Percentiles rank a stretch among this genome's conserved stretches.
phyloP scores from a whole-genome alignment of 37 sponge, comb jelly and placozoan species.

The Ianthella basta region DNA sequence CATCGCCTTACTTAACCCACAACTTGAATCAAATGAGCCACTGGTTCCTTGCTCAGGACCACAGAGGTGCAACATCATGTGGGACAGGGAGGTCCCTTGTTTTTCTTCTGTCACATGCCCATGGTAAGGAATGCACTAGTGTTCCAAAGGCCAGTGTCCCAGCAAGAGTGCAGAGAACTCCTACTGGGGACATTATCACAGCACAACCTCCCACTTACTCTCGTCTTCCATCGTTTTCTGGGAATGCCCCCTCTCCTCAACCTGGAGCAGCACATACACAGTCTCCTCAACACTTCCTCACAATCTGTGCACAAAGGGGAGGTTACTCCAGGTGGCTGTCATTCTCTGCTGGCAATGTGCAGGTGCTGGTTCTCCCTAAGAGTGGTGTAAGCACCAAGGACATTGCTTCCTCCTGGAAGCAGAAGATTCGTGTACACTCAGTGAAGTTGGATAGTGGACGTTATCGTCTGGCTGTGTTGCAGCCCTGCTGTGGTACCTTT shows the following conservation, averaged over 20 bases:
- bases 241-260: conserved; percentile 10
- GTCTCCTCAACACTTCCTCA: conserved; percentile 27
- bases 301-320: conserved; percentile 22
- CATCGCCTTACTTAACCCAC: neutral
- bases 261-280: neutral
- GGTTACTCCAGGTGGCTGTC: conserved; percentile 18
- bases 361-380: neutral
- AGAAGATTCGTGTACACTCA: neutral
- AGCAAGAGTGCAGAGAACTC: neutral
- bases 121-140: neutral
- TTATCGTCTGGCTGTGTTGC: conserved; percentile 40
- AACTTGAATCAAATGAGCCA: neutral
- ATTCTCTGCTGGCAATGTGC: conserved; percentile 8
- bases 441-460: conserved; percentile 36
- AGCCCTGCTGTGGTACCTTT: conserved; percentile 23
- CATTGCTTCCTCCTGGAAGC: neutral
- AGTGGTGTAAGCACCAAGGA: neutral
- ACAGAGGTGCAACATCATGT: neutral
- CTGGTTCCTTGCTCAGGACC: neutral
- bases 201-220: neutral
- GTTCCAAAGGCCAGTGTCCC: neutral
- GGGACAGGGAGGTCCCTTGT: conserved; percentile 14
- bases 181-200: neutral
- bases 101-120: neutral
- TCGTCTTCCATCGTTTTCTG: neutral